phyloP scores from a whole-genome alignment of 1,140 invertebrate species.

The Penaeus japonicus region DNA sequence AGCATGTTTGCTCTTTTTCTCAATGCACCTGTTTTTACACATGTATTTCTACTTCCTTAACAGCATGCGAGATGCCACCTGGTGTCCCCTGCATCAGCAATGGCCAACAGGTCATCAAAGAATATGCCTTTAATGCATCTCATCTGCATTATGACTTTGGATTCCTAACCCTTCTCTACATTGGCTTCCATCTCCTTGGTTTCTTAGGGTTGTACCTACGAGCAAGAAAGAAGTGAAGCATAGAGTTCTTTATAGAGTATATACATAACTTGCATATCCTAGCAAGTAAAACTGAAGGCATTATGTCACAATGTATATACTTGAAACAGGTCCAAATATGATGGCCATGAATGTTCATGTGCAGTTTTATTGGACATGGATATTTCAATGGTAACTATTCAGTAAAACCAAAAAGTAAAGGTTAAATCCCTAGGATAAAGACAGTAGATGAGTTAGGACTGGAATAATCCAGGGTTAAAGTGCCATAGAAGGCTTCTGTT shows the following conservation, averaged over 20 bases:
- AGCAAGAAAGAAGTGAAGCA: slow-evolving; percentile 70
- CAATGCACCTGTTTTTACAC: slow-evolving; percentile 35
- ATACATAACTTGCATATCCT: too few species aligned
- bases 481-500: too few species aligned
- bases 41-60: slow-evolving; percentile 61
- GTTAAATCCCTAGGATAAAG: too few species aligned
- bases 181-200: slow-evolving; percentile 75
- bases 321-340: too few species aligned
- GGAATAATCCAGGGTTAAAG: too few species aligned
- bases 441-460: too few species aligned
- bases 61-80: slow-evolving; percentile 72
- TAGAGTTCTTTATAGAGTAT: background rate
- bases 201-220: slow-evolving; percentile 73
- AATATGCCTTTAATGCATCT: slow-evolving; percentile 75
- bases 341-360: too few species aligned
- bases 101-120: slow-evolving; percentile 75
- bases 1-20: background rate
- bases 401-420: too few species aligned
- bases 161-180: slow-evolving; percentile 73
- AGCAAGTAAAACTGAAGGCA: too few species aligned
- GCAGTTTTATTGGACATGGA: too few species aligned
- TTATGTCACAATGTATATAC: too few species aligned
- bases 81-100: slow-evolving; percentile 76
- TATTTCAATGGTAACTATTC: too few species aligned
- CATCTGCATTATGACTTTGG: slow-evolving; percentile 74